Evolutionary conservation across 2,888 invertebrate genomes (phyloP).

Genomic region (Zeuzera pyrina): DNA sequence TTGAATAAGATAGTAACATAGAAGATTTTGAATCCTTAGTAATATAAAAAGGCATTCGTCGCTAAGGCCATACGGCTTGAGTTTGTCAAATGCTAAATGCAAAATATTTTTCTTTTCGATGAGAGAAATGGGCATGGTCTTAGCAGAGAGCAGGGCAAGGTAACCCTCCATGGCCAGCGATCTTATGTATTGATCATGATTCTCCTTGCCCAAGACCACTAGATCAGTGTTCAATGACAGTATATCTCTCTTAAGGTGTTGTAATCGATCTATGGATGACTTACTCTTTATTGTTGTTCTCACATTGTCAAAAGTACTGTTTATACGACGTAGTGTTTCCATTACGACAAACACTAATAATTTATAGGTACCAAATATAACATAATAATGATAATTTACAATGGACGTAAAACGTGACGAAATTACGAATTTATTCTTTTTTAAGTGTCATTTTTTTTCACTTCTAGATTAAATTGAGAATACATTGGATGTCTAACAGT

Average conservation of each 20-base stretch:
- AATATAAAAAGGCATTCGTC: slow-evolving; percentile 66
- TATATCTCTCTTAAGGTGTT: slow-evolving; percentile 44
- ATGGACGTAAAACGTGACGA: no score
- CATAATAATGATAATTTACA: no score
- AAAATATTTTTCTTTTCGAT: slow-evolving; percentile 48
- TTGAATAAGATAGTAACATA: slow-evolving; percentile 71
- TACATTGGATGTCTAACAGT: no score
- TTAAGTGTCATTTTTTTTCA: no score
- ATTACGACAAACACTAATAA: no score
- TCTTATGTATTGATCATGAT: slow-evolving; percentile 42
- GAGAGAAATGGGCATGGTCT: slow-evolving; percentile 44
- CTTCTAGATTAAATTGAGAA: no score
- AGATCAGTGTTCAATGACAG: slow-evolving; percentile 42
- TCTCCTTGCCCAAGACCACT: slow-evolving; percentile 44
- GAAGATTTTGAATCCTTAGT: slow-evolving; percentile 71
- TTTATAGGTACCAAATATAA: no score
- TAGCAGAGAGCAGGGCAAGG: slow-evolving; percentile 46
- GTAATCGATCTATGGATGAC: slow-evolving; percentile 37
- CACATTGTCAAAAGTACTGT: slow-evolving; percentile 44
- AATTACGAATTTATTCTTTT: no score
- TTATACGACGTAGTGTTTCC: slow-evolving; percentile 46
- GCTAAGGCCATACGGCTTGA: slow-evolving; percentile 39
- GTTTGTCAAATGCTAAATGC: slow-evolving; percentile 41
- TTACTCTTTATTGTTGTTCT: slow-evolving; percentile 41
- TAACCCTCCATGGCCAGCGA: slow-evolving; percentile 61